phyloP scores from a whole-genome alignment of 2,888 invertebrate species.

The Ditylenchus weischeri region DNA sequence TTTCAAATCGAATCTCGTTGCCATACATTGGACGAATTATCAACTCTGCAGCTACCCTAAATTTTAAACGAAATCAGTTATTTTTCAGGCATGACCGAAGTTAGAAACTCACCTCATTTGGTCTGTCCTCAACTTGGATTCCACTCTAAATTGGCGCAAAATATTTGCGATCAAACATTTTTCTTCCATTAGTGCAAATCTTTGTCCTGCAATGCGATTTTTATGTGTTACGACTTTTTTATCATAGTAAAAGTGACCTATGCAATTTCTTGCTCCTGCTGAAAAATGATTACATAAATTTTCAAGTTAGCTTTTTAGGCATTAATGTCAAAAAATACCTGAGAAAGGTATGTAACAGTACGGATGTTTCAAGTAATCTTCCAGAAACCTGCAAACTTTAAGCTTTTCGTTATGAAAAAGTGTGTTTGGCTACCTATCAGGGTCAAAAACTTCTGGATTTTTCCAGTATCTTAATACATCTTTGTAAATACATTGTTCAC shows the following conservation, averaged over 20 bases:
- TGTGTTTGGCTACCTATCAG: conserved; percentile 54
- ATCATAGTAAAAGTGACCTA: conserved; percentile 55
- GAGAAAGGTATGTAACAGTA: conserved; percentile 63
- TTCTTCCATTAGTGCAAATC: conserved; percentile 59
- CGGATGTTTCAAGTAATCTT: conserved; percentile 59
- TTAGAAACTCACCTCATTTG: conserved; percentile 39
- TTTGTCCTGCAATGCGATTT: conserved; percentile 44
- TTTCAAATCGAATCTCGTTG: conserved; percentile 41
- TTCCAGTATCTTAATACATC: conserved; percentile 11
- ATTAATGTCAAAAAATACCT: no score
- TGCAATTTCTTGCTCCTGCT: conserved; percentile 63
- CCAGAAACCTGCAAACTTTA: conserved; percentile 52
- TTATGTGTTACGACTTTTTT: not conserved
- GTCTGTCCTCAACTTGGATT: conserved; percentile 50
- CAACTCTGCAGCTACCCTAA: conserved; percentile 52
- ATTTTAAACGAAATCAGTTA: conserved; percentile 52
- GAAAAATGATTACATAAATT: conserved; percentile 29
- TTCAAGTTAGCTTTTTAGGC: no score
- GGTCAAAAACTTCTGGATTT: conserved; percentile 58
- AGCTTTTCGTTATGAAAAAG: no score
- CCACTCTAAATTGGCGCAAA: conserved; percentile 47
- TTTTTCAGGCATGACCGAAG: conserved; percentile 37
- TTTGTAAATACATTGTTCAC: no score
- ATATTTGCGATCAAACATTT: conserved; percentile 53
- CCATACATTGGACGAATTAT: conserved; percentile 58